Percentiles rank a stretch among this genome's conserved stretches.
Evolutionary conservation across 2,797 vertebrate species (phyloP).

Genomic region (Anomalospiza imberbis): DNA sequence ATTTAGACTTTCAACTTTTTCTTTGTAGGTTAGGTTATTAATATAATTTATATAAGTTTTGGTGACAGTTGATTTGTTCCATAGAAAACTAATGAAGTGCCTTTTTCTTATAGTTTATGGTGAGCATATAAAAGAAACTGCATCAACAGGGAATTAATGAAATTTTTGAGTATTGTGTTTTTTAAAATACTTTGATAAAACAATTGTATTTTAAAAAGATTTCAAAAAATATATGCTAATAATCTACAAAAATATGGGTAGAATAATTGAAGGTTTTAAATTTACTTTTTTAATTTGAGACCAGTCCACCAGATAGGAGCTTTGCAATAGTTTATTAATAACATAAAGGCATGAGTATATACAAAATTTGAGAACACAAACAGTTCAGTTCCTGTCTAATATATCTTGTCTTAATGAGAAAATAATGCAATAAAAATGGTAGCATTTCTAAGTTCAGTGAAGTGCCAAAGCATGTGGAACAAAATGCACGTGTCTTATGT

Average conservation of each 20-base stretch:
- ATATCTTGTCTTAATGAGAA: not conserved
- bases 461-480: not conserved
- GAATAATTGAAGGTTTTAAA: not conserved
- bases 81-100: not conserved
- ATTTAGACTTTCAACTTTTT: not conserved
- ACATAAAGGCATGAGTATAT: not conserved
- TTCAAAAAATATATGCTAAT: not conserved
- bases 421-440: not conserved
- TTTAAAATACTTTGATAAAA: not conserved
- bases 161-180: not conserved
- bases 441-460: not conserved
- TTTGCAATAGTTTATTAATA: not conserved
- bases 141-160: not conserved
- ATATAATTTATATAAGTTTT: not conserved
- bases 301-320: not conserved
- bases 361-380: not conserved
- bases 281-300: not conserved
- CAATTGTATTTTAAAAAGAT: not conserved
- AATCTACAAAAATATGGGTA: not conserved
- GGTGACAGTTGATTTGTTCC: not conserved
- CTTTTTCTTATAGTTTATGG: not conserved
- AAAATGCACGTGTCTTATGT: not conserved
- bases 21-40: not conserved
- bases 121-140: not conserved
- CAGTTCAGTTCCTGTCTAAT: not conserved